These are phyloP conservation scores for Trogon melanurus DNA, from an alignment of 2,113 vertebrate genomes.

Conservation along the genomic window DNA sequence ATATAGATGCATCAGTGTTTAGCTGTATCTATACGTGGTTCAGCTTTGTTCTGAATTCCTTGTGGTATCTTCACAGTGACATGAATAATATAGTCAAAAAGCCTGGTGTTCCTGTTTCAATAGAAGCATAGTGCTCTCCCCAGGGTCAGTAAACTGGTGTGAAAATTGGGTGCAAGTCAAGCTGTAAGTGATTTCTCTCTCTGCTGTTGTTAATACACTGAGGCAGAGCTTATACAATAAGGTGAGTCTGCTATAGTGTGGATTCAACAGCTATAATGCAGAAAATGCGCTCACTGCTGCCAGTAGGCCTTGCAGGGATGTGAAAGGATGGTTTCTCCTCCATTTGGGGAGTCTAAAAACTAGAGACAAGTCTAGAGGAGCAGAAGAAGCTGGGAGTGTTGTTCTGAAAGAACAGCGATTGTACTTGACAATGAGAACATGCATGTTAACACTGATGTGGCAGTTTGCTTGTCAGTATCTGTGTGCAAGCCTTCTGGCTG, in stretches of 20 bases:
- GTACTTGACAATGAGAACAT: neutral
- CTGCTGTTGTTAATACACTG: neutral
- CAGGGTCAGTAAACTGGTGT: neutral
- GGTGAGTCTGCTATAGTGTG: neutral
- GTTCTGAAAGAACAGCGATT: neutral
- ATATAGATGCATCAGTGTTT: fast-evolving
- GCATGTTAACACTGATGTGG: neutral
- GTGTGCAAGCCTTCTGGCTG: neutral
- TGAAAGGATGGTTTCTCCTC: neutral
- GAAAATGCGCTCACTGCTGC: neutral
- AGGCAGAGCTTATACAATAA: neutral
- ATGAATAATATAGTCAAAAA: neutral
- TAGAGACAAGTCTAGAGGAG: neutral
- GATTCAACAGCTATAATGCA: neutral
- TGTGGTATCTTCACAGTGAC: neutral
- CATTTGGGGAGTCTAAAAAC: neutral
- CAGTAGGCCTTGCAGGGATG: neutral
- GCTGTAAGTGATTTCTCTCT: neutral
- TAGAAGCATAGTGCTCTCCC: neutral
- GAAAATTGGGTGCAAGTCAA: neutral
- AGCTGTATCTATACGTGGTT: neutral
- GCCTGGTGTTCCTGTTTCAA: neutral
- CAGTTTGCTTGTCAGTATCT: neutral
- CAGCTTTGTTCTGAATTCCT: neutral
- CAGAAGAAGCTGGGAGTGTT: neutral